A percentile compares a stretch with the other conserved stretches of the same genome.
Conservation (phyloP, 2,888 invertebrate species). For the Acanthacorydalis orientalis region DNA sequence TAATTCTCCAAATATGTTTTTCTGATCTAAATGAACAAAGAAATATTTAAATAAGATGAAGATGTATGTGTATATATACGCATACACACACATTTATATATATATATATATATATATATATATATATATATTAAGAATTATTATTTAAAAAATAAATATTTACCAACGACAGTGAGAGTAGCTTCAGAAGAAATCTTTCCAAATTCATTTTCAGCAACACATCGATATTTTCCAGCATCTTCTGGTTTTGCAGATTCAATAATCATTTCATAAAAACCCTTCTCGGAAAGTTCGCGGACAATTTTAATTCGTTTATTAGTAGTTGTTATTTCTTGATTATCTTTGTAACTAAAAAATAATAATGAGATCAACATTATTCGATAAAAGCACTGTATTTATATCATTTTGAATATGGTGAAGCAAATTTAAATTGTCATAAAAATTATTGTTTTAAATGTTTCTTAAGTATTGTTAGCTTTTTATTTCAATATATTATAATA, state of each 20-base stretch:
- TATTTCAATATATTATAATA: too few relatives aligned
- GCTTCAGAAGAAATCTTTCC: constrained; percentile 65
- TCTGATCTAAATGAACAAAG: constrained; percentile 43
- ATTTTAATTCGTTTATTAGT: constrained; percentile 51
- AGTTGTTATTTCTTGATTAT: constrained; percentile 53
- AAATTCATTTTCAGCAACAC: constrained; percentile 65
- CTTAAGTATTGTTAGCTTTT: too few relatives aligned
- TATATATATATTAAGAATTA: not conserved
- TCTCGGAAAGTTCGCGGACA: constrained; percentile 55
- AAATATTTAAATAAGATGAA: too few relatives aligned
- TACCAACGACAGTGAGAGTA: constrained; percentile 61
- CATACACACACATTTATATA: not conserved
- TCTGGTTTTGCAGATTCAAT: constrained; percentile 60
- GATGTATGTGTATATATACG: not conserved
- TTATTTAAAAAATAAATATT: constrained; percentile 12
- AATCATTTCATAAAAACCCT: constrained; percentile 75
- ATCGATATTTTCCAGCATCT: constrained; percentile 75
- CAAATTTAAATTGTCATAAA: too few relatives aligned
- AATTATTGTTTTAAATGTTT: too few relatives aligned
- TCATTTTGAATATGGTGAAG: too few relatives aligned
- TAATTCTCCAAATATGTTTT: constrained; percentile 63
- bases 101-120: constrained; percentile 1
- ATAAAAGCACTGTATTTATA: too few relatives aligned
- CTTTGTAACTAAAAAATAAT: constrained; percentile 51
- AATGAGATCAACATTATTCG: not conserved